Evolutionary conservation across 2,888 invertebrate species (phyloP).

Genomic region (Ornithoptera alexandrae): DNA sequence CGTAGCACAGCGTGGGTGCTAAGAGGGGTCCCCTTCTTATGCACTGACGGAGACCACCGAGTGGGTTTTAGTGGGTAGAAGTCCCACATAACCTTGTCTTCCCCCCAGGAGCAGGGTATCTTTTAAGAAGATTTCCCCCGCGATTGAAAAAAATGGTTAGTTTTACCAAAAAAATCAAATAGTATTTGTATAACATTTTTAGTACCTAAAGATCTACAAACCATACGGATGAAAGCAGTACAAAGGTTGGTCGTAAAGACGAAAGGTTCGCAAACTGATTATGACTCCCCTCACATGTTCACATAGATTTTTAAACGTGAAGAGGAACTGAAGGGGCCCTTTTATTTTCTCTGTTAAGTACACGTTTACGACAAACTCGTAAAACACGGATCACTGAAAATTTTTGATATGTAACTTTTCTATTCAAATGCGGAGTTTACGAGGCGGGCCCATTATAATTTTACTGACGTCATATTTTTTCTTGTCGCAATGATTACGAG

Average conservation of each 20-base stretch:
- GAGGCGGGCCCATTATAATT: conserved; percentile 73
- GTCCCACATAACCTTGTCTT: too few species aligned
- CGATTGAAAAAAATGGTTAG: too few species aligned
- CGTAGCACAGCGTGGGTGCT: too few species aligned
- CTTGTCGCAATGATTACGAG: conserved; percentile 66
- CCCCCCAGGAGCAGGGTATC: too few species aligned
- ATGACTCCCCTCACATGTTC: conserved; percentile 55
- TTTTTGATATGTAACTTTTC: conserved; percentile 80
- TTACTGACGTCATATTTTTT: conserved; percentile 76
- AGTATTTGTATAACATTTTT: background rate
- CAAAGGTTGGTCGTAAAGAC: conserved; percentile 31
- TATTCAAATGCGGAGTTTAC: conserved; percentile 77
- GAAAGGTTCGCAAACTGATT: conserved; percentile 48
- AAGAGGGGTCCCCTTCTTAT: too few species aligned
- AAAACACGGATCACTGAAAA: conserved; percentile 80
- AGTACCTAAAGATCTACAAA: conserved; percentile 5
- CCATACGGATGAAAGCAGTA: conserved; percentile 25
- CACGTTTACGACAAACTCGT: conserved; percentile 77
- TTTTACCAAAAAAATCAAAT: background rate
- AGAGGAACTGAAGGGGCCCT: conserved; percentile 55
- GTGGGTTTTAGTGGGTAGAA: too few species aligned
- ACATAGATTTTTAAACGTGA: conserved; percentile 65
- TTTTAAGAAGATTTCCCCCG: too few species aligned
- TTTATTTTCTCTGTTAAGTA: conserved; percentile 73
- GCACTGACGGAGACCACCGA: too few species aligned